phyloP scores from a whole-genome alignment of 2,888 invertebrate species.

The Sinohyriopsis cumingii region DNA sequence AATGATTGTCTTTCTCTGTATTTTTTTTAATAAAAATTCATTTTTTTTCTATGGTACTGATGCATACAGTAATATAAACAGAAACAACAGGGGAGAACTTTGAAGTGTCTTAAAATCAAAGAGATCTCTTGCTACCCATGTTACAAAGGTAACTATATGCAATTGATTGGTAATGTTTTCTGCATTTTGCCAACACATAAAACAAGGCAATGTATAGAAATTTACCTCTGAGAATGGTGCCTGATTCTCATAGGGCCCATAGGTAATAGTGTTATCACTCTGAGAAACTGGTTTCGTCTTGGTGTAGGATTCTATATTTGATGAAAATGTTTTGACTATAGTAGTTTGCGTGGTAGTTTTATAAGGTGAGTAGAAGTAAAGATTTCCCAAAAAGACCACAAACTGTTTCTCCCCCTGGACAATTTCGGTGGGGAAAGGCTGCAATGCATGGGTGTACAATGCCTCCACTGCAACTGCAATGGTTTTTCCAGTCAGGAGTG shows the following conservation, averaged over 20 bases:
- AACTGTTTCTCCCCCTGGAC: constrained; percentile 94
- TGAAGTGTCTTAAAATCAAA: too few relatives aligned
- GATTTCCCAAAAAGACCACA: constrained; percentile 84
- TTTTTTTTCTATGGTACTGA: too few relatives aligned
- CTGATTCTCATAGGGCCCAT: constrained; percentile 90
- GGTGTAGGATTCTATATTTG: constrained; percentile 78
- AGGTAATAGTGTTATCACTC: constrained; percentile 85
- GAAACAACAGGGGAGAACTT: too few relatives aligned
- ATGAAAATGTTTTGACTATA: constrained; percentile 83
- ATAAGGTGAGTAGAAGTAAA: constrained; percentile 90
- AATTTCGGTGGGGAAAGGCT: constrained; percentile 90
- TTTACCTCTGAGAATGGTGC: constrained; percentile 74
- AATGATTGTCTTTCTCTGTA: too few relatives aligned
- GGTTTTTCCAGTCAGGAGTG: constrained; percentile 62
- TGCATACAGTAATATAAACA: too few relatives aligned
- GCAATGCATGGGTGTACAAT: constrained; percentile 83
- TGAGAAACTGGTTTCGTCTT: constrained; percentile 74
- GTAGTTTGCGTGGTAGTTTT: constrained; percentile 86
- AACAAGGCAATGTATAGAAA: not conserved
- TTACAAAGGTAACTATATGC: too few relatives aligned
- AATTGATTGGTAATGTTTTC: too few relatives aligned
- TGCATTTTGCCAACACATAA: too few relatives aligned
- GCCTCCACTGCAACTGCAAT: constrained; percentile 71
- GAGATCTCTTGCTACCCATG: too few relatives aligned
- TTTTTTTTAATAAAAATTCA: too few relatives aligned